phyloP scores from a whole-genome alignment of 2,113 vertebrate genomes.

The Nestor notabilis region DNA sequence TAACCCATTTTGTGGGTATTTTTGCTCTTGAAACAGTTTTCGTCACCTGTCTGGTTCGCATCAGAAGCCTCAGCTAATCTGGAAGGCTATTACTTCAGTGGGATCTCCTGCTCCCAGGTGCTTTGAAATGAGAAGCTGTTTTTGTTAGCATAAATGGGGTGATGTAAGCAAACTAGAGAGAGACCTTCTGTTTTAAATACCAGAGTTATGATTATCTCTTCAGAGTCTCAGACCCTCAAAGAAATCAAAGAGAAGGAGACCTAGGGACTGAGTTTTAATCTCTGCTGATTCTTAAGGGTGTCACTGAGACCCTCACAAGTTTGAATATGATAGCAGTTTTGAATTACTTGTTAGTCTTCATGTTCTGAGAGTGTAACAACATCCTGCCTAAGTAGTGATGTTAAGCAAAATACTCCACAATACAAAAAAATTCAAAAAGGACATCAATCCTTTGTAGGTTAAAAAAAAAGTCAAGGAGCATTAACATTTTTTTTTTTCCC shows the following conservation, averaged over 20 bases:
- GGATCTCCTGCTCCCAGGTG: neutral
- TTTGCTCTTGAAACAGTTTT: neutral
- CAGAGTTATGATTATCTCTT: neutral
- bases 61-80: neutral
- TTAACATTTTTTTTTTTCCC: neutral
- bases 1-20: neutral
- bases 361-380: neutral
- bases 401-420: neutral
- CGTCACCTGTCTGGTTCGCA: neutral
- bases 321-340: neutral
- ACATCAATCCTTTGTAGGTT: neutral
- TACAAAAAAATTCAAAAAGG: neutral
- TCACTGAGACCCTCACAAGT: accelerated
- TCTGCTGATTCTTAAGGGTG: neutral
- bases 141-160: neutral
- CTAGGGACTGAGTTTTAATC: neutral
- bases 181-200: neutral
- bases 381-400: neutral
- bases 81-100: neutral
- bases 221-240: neutral
- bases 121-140: neutral
- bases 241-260: neutral
- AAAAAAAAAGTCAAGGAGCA: neutral
- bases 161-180: neutral
- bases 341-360: neutral